These are phyloP conservation scores for Rana temporaria DNA, from an alignment of 2,113 vertebrate genomes.

Conservation along the genomic window DNA sequence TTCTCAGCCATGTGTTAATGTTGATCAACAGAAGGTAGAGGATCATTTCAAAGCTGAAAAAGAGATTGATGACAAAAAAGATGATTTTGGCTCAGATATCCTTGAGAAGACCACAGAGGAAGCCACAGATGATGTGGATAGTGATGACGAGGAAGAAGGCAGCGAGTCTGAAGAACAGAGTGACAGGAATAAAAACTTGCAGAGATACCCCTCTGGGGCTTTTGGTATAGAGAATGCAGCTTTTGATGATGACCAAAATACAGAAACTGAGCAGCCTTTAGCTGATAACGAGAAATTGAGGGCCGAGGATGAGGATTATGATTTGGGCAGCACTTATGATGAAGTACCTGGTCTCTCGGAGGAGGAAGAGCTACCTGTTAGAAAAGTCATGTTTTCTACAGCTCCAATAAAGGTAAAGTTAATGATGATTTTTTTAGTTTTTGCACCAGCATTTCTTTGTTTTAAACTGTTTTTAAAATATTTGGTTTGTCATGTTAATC, in stretches of 20 bases:
- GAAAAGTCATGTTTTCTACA: slow-evolving; percentile 88
- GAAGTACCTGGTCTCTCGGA: slow-evolving; percentile 85
- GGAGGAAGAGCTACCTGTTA: slow-evolving; percentile 78
- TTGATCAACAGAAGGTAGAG: slow-evolving; percentile 12
- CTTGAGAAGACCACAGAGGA: slow-evolving; percentile 13
- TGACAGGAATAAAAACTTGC: slow-evolving; percentile 63
- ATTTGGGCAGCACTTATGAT: slow-evolving; percentile 77
- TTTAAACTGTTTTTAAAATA: neutral
- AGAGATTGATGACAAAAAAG: slow-evolving; percentile 6
- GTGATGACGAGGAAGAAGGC: slow-evolving; percentile 62
- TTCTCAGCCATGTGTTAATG: slow-evolving; percentile 40
- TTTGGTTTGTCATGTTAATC: neutral
- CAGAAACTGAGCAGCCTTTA: slow-evolving; percentile 69
- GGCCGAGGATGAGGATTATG: slow-evolving; percentile 69
- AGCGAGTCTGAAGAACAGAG: slow-evolving; percentile 67
- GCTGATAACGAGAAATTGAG: slow-evolving; percentile 65
- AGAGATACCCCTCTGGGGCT: slow-evolving; percentile 68
- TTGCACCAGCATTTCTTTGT: neutral
- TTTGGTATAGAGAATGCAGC: slow-evolving; percentile 89
- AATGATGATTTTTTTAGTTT: neutral
- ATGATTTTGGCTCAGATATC: slow-evolving; percentile 41
- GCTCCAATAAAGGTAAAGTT: slow-evolving; percentile 82
- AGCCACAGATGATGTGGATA: slow-evolving; percentile 56
- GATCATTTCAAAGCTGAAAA: slow-evolving; percentile 59
- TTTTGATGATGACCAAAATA: slow-evolving; percentile 85